Conservation (phyloP, 2,888 invertebrate species). For the Melipona bicolor region DNA sequence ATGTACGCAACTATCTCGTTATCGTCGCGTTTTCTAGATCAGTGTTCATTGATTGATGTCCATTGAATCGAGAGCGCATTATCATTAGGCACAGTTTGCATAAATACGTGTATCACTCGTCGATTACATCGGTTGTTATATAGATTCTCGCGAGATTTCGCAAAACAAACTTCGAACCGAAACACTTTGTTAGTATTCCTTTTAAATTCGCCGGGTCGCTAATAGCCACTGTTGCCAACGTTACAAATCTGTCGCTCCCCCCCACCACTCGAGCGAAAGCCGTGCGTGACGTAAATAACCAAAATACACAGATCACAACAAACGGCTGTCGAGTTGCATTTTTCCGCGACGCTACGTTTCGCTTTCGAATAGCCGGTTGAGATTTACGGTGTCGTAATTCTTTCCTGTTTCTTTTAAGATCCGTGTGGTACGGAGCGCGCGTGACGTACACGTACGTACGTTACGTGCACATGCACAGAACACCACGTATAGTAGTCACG, state of each 20-base stretch:
- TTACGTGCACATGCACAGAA: not conserved
- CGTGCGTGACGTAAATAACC: conserved; percentile 47
- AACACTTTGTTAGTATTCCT: not conserved
- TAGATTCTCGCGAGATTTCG: conserved; percentile 19
- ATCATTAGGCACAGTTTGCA: conserved; percentile 25
- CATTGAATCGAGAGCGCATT: conserved; percentile 25
- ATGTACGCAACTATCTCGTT: not conserved
- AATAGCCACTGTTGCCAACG: conserved; percentile 26
- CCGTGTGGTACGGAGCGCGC: conserved; percentile 3
- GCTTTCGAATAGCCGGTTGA: conserved; percentile 45
- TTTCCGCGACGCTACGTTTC: conserved; percentile 36
- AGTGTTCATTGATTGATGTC: conserved; percentile 22
- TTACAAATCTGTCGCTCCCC: conserved; percentile 2
- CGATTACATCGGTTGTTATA: not conserved
- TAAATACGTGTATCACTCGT: conserved; percentile 7
- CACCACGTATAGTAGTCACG: not conserved
- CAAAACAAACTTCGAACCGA: conserved; percentile 7
- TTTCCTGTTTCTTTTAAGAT: conserved; percentile 55
- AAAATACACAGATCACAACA: conserved; percentile 55
- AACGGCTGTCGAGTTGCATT: conserved; percentile 49
- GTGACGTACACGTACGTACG: conserved; percentile 17
- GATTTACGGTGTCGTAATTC: conserved; percentile 63
- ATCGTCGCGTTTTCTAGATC: not conserved
- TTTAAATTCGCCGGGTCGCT: conserved; percentile 4
- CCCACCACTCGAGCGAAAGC: not conserved